Percentiles rank a stretch among this genome's conserved stretches.
Evolutionary conservation across 2,797 vertebrate genomes (phyloP).

Genomic region (Hemitrygon akajei): DNA sequence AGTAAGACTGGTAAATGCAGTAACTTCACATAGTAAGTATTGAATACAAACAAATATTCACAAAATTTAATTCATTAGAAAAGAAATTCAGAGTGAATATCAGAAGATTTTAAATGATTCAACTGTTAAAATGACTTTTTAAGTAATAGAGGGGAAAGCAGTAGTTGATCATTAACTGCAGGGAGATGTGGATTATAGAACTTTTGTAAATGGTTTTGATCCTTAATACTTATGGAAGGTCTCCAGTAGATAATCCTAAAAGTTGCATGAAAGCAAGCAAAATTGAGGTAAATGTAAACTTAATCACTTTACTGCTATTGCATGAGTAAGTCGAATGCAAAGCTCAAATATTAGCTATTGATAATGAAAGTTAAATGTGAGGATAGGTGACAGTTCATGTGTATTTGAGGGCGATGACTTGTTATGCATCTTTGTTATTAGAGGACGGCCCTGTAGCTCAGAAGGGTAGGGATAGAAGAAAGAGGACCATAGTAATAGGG

Average conservation of each 20-base stretch:
- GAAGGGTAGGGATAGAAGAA: no score
- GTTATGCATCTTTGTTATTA: no score
- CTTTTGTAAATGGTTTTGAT: not conserved
- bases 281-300: conserved; percentile 21
- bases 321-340: not conserved
- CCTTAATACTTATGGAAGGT: not conserved
- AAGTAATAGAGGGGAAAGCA: not conserved
- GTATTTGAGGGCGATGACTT: no score
- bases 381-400: no score
- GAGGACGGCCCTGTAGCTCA: no score
- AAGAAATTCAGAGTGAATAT: not conserved
- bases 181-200: not conserved
- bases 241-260: not conserved
- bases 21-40: not conserved
- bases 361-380: no score
- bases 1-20: not conserved
- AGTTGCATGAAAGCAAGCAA: not conserved
- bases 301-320: not conserved
- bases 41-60: not conserved
- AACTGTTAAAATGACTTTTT: not conserved
- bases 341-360: no score
- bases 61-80: not conserved
- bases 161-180: not conserved
- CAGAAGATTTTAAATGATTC: not conserved
- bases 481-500: no score